These are phyloP conservation scores for Drosophila leonis DNA, from an alignment of 2,888 invertebrate species.

Conservation along the genomic window DNA sequence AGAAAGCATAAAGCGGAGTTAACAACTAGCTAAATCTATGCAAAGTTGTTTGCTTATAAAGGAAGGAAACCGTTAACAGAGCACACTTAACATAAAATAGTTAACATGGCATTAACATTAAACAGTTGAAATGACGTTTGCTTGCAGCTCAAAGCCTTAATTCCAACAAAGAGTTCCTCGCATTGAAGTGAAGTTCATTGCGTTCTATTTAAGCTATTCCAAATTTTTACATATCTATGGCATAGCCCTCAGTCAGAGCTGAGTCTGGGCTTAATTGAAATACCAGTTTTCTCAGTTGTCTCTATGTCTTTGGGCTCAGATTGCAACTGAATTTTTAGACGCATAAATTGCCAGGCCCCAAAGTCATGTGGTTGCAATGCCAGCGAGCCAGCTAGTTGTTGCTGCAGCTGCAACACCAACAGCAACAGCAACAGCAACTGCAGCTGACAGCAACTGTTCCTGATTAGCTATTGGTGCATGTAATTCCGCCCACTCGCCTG, in stretches of 20 bases:
- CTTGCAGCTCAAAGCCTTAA: not conserved
- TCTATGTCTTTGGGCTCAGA: slow-evolving; percentile 4
- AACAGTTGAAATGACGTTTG: not conserved
- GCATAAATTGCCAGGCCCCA: slow-evolving; percentile 3
- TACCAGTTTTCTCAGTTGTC: not conserved
- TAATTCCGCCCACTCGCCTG: slow-evolving; percentile 30
- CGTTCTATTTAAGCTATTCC: not conserved
- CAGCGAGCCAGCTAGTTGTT: not conserved
- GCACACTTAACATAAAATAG: not conserved
- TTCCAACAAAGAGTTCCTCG: not conserved
- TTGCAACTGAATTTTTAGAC: slow-evolving; percentile 27
- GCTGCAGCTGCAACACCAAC: slow-evolving; percentile 2
- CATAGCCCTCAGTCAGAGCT: not conserved
- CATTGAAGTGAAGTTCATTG: not conserved
- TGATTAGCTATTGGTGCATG: slow-evolving; percentile 53
- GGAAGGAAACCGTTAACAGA: not conserved
- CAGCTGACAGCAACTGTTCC: slow-evolving; percentile 51
- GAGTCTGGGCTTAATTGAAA: slow-evolving; percentile 7
- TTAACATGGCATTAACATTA: not conserved
- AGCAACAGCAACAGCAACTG: slow-evolving; percentile 32
- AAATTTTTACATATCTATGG: not conserved
- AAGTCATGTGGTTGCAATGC: slow-evolving; percentile 26
- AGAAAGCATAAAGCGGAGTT: too few relatives aligned
- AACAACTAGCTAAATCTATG: not conserved
- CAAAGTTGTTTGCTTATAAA: not conserved